Evolutionary conservation across 2,113 vertebrate species (phyloP).

Genomic region (Sylvilagus bachmani): DNA sequence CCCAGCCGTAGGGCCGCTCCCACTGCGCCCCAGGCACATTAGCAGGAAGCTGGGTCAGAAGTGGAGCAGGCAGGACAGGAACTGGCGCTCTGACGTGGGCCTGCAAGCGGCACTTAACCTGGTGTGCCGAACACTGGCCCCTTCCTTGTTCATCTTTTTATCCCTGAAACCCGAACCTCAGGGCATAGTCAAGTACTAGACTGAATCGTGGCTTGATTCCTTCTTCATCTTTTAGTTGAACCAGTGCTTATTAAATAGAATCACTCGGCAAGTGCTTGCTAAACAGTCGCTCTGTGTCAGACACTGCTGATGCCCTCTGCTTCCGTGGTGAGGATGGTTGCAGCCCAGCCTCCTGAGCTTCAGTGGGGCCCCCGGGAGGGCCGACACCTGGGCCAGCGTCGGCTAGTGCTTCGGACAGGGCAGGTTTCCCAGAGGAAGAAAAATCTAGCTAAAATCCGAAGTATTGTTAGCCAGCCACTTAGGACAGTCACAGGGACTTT

Average conservation of each 20-base stretch:
- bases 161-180: not conserved
- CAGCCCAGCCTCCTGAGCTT: not conserved
- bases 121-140: too few species aligned
- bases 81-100: too few species aligned
- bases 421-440: not conserved
- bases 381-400: not conserved
- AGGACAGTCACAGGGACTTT: not conserved
- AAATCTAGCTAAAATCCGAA: not conserved
- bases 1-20: too few species aligned
- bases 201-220: conserved; percentile 13
- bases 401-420: not conserved
- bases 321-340: not conserved
- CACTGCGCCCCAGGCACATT: too few species aligned
- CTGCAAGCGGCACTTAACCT: too few species aligned
- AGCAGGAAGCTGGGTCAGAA: too few species aligned
- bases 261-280: not conserved
- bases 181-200: not conserved
- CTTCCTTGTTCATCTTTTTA: conserved; percentile 4
- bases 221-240: not conserved
- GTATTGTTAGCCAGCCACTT: not conserved
- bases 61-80: too few species aligned
- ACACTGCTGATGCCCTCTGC: not conserved
- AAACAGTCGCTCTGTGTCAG: not conserved
- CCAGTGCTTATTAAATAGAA: not conserved
- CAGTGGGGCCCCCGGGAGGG: not conserved